These are phyloP conservation scores for Zaprionus lachaisei DNA, from an alignment of 1,140 invertebrate species.

Conservation along the genomic window DNA sequence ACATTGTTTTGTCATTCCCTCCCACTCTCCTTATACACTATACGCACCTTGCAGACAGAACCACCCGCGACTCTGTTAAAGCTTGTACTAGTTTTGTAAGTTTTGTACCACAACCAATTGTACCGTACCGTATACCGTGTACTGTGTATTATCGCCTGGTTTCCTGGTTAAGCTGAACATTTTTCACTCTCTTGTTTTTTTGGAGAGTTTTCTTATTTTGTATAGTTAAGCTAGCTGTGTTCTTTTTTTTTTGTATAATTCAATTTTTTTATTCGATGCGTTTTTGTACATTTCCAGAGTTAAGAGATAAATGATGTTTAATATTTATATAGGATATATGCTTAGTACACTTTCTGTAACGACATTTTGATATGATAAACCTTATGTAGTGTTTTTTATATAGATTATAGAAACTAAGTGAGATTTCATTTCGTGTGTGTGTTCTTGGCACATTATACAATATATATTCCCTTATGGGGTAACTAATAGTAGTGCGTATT, in stretches of 20 bases:
- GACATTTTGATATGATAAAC: neutral
- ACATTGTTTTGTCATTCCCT: neutral
- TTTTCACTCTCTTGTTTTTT: neutral
- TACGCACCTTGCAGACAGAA: neutral
- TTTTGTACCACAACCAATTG: slow-evolving; percentile 3
- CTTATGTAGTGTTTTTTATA: neutral
- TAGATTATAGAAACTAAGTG: neutral
- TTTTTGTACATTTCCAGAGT: slow-evolving; percentile 2
- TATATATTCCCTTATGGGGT: neutral
- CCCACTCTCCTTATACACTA: neutral
- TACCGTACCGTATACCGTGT: neutral
- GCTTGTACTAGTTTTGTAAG: neutral
- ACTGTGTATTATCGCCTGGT: neutral
- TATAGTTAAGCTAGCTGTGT: neutral
- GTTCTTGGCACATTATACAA: neutral
- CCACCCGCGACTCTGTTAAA: neutral
- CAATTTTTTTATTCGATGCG: neutral
- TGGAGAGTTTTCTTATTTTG: neutral
- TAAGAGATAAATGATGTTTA: slow-evolving; percentile 1
- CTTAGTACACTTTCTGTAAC: neutral
- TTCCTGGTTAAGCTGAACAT: neutral
- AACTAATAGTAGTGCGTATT: neutral
- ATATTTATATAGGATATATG: neutral
- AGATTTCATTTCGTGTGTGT: neutral
- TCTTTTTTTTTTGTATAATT: neutral